Evolutionary conservation across 2,797 vertebrate species (phyloP).

Genomic region (Gouania willdenowi): DNA sequence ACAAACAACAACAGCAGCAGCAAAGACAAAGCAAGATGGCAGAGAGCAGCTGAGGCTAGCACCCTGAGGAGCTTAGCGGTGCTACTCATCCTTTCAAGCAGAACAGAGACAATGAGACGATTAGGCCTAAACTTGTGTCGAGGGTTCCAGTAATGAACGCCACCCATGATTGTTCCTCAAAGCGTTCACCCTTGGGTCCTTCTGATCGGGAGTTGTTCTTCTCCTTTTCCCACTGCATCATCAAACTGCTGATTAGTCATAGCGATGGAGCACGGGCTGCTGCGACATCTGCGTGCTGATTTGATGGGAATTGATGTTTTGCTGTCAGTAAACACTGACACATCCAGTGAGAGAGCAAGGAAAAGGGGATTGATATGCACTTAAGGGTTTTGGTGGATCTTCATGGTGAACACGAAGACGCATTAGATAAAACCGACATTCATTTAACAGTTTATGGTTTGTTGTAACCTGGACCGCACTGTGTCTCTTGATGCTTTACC

Average conservation of each 20-base stretch:
- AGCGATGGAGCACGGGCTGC: slow-evolving; percentile 4
- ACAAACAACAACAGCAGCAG: slow-evolving; percentile 18
- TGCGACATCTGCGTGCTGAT: background rate
- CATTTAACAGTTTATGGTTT: too few species aligned
- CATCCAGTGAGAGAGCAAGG: slow-evolving; percentile 1
- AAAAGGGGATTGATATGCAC: background rate
- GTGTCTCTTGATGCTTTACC: background rate
- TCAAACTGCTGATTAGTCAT: slow-evolving; percentile 32
- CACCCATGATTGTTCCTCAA: slow-evolving; percentile 33
- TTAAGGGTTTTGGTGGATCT: slow-evolving; percentile 3
- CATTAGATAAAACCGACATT: too few species aligned
- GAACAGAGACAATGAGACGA: slow-evolving; percentile 72
- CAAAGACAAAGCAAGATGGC: slow-evolving; percentile 42
- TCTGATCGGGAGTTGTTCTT: background rate
- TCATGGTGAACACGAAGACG: background rate
- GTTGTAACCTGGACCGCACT: slow-evolving; percentile 4
- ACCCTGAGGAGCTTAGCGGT: slow-evolving; percentile 52
- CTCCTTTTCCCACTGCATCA: slow-evolving; percentile 6
- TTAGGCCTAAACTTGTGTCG: slow-evolving; percentile 70
- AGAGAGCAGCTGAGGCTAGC: slow-evolving; percentile 38
- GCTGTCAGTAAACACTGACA: slow-evolving; percentile 16
- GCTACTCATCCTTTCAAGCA: slow-evolving; percentile 72
- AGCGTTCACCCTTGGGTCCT: slow-evolving; percentile 30
- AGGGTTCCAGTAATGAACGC: slow-evolving; percentile 46
- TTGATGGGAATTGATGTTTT: slow-evolving; percentile 22